Conservation (phyloP, 2,888 invertebrate species). For the Tachina grossa region DNA sequence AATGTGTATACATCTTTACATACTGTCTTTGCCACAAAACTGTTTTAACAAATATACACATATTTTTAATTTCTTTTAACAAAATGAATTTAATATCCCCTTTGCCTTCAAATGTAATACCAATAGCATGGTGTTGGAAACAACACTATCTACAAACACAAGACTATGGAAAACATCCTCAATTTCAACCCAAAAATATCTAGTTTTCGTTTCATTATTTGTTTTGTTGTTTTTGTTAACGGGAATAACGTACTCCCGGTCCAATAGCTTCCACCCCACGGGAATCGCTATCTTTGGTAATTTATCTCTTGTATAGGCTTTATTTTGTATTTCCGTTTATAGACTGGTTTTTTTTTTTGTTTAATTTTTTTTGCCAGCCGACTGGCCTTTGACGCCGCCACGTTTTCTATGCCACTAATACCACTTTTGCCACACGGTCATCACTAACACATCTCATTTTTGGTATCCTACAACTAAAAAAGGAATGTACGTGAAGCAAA, state of each 20-base stretch:
- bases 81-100: not conserved
- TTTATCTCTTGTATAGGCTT: constrained; percentile 73
- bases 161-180: not conserved
- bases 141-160: not conserved
- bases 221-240: not conserved
- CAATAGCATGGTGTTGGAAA: not conserved
- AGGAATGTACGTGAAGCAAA: not conserved
- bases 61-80: not conserved
- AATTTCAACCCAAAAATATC: not conserved
- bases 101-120: not conserved
- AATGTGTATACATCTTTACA: too few relatives aligned
- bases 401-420: constrained; percentile 57
- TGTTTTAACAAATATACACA: too few relatives aligned
- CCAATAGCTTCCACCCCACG: not conserved
- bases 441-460: constrained; percentile 66
- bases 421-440: constrained; percentile 62
- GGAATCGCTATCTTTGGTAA: constrained; percentile 72
- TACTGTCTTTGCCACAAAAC: too few relatives aligned
- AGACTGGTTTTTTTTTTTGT: constrained; percentile 59
- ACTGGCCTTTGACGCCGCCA: constrained; percentile 60
- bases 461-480: not conserved
- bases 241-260: not conserved
- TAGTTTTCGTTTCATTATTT: not conserved
- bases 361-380: not conserved
- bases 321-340: constrained; percentile 72